Conservation (phyloP, 2,797 vertebrate species). For the Lagocephalus sceleratus region DNA sequence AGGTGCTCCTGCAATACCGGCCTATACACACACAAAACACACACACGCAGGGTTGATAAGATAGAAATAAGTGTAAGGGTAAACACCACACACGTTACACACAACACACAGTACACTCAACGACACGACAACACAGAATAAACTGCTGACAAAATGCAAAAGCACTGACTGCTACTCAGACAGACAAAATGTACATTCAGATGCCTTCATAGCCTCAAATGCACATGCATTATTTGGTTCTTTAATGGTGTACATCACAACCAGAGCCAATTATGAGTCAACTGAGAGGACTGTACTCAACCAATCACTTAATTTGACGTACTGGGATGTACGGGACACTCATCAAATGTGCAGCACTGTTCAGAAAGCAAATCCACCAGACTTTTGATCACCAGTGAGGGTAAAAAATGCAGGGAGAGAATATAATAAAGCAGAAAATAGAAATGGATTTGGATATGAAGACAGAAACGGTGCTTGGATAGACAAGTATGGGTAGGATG, state of each 20-base stretch:
- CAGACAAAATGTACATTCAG: slow-evolving; percentile 72
- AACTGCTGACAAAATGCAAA: slow-evolving; percentile 75
- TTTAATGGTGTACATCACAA: slow-evolving; percentile 65
- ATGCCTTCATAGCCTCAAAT: slow-evolving; percentile 68
- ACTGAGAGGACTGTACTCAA: slow-evolving; percentile 57
- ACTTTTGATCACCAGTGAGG: slow-evolving; percentile 55
- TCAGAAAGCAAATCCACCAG: slow-evolving; percentile 65
- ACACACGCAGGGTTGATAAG: slow-evolving; percentile 58
- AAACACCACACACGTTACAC: slow-evolving; percentile 1
- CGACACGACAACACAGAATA: slow-evolving; percentile 57
- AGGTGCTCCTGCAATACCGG: slow-evolving; percentile 97
- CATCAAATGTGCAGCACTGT: slow-evolving; percentile 59
- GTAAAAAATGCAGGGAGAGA: slow-evolving; percentile 68
- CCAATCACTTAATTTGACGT: slow-evolving; percentile 52
- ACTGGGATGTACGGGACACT: slow-evolving; percentile 51
- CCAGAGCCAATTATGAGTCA: slow-evolving; percentile 73
- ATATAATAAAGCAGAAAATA: slow-evolving; percentile 64
- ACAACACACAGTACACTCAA: slow-evolving; percentile 36
- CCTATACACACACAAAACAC: slow-evolving; percentile 79
- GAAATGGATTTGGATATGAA: slow-evolving; percentile 66
- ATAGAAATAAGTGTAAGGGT: slow-evolving; percentile 27
- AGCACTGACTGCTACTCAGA: slow-evolving; percentile 66
- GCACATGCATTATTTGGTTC: slow-evolving; percentile 75
- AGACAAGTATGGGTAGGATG: slow-evolving; percentile 48
- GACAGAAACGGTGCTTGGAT: slow-evolving; percentile 58